Evolutionary conservation across 2,888 invertebrate species (phyloP).

Genomic region (Macrosiphum euphorbiae): DNA sequence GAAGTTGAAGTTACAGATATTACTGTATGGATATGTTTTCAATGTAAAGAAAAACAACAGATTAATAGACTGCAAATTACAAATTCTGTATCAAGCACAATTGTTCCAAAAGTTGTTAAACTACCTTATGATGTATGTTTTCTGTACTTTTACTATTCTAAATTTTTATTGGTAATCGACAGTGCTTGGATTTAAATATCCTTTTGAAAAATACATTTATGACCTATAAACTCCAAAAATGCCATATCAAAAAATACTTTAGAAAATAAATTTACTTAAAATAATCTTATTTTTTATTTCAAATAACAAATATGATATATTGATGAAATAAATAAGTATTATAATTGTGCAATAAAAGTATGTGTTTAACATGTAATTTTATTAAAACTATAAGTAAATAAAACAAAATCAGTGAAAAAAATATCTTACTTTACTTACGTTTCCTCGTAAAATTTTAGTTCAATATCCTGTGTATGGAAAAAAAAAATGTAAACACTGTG

Average conservation of each 20-base stretch:
- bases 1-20: constrained; percentile 59
- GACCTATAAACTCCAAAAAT: too few relatives aligned
- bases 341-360: not conserved
- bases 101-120: constrained; percentile 50
- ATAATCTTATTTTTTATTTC: not conserved
- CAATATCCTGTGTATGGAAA: not conserved
- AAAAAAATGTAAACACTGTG: not conserved
- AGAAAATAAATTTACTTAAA: not conserved
- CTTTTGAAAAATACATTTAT: not conserved
- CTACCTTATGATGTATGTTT: constrained; percentile 56
- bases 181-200: not conserved
- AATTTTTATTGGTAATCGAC: not conserved
- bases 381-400: not conserved
- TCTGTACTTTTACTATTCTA: not conserved
- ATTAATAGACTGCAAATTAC: constrained; percentile 45
- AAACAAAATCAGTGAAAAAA: not conserved
- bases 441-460: not conserved
- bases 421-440: not conserved
- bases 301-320: not conserved
- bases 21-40: constrained; percentile 41
- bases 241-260: not conserved
- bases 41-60: constrained; percentile 55
- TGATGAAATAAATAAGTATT: not conserved
- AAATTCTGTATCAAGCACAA: constrained; percentile 57
- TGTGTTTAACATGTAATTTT: not conserved